A percentile compares a stretch with the other conserved stretches of the same genome.
Evolutionary conservation across 2,797 vertebrate genomes (phyloP).

Genomic region (Chaunax sp.): DNA sequence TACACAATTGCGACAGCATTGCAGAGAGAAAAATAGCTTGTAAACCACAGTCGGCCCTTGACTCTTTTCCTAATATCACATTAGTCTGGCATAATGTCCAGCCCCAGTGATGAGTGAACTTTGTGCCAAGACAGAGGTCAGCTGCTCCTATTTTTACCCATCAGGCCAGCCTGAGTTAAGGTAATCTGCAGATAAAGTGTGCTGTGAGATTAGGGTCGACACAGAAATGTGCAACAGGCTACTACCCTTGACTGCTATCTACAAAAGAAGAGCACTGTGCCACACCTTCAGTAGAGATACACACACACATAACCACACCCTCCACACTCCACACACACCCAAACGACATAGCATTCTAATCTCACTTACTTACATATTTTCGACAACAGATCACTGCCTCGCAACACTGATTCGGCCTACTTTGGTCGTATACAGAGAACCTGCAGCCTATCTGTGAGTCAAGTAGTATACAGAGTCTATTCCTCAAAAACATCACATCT

Average conservation of each 20-base stretch:
- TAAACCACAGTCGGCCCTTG: not conserved
- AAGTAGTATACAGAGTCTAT: not conserved
- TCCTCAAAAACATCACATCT: not conserved
- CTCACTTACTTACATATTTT: slow-evolving; percentile 8
- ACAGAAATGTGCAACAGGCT: slow-evolving; percentile 44
- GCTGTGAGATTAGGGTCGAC: slow-evolving; percentile 53
- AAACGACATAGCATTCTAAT: slow-evolving; percentile 51
- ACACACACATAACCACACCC: slow-evolving; percentile 51
- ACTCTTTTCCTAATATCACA: slow-evolving; percentile 21
- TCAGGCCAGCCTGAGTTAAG: slow-evolving; percentile 28
- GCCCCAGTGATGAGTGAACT: slow-evolving; percentile 38
- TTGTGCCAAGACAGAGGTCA: slow-evolving; percentile 48
- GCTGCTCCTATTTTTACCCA: slow-evolving; percentile 62
- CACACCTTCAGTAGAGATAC: slow-evolving; percentile 57
- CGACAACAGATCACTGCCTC: not conserved
- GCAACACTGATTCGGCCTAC: not conserved
- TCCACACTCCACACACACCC: slow-evolving; percentile 43
- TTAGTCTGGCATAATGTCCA: slow-evolving; percentile 6
- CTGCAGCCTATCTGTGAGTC: not conserved
- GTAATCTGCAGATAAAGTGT: slow-evolving; percentile 69
- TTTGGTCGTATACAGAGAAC: not conserved
- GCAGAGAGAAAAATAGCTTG: not conserved
- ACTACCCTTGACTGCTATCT: slow-evolving; percentile 51
- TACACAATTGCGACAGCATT: slow-evolving; percentile 1
- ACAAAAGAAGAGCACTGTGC: slow-evolving; percentile 30